These are phyloP conservation scores for Aspidiotus destructor DNA, from an alignment of 2,888 invertebrate species.

Conservation along the genomic window DNA sequence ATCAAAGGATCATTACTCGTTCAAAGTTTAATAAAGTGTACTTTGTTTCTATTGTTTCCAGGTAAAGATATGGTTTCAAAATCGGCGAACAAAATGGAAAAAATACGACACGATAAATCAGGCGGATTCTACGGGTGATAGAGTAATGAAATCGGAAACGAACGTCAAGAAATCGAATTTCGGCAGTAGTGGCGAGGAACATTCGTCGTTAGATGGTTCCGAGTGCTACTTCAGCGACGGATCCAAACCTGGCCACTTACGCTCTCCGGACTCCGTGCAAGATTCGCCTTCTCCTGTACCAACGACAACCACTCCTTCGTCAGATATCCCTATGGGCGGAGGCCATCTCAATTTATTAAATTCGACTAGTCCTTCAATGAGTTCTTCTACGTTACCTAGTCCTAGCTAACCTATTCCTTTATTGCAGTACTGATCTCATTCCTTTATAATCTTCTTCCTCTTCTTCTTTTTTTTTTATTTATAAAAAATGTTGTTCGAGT, in stretches of 20 bases:
- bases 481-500: too few species aligned
- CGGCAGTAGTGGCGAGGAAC: slow-evolving; percentile 35
- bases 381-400: slow-evolving; percentile 27
- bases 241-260: slow-evolving; percentile 18
- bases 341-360: not conserved
- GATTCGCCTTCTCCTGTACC: slow-evolving; percentile 21
- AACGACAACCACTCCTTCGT: slow-evolving; percentile 18
- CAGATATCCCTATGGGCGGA: slow-evolving; percentile 12
- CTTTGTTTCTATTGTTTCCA: slow-evolving; percentile 43
- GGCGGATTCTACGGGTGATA: slow-evolving; percentile 49
- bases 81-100: slow-evolving; percentile 74
- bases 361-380: slow-evolving; percentile 21
- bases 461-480: not conserved
- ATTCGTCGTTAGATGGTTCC: slow-evolving; percentile 37
- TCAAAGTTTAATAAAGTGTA: too few species aligned
- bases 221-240: slow-evolving; percentile 37
- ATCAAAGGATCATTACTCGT: too few species aligned
- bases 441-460: not conserved
- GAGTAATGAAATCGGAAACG: slow-evolving; percentile 60
- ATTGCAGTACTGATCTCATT: not conserved
- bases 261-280: slow-evolving; percentile 24
- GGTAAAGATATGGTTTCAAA: slow-evolving; percentile 89
- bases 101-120: slow-evolving; percentile 87
- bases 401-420: slow-evolving; percentile 20
- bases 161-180: slow-evolving; percentile 35